Percentiles rank a stretch among this genome's conserved stretches.
Conservation (phyloP, 2,888 invertebrate genomes). For the Ashinkailepas kermadecensis region DNA sequence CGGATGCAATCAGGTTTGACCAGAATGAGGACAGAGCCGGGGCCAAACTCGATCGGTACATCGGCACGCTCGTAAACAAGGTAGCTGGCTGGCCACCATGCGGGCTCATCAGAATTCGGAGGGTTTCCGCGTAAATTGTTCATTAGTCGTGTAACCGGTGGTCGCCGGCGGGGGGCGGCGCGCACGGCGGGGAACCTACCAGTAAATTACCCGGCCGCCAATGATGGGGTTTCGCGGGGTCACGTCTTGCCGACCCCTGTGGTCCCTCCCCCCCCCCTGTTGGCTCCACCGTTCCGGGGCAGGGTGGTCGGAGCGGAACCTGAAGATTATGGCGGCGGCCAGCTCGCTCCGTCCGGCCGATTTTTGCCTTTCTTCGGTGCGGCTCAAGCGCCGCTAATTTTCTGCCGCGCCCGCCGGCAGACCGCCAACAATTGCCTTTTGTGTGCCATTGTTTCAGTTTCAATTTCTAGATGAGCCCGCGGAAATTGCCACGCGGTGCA, state of each 20-base stretch:
- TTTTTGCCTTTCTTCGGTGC: too few species aligned
- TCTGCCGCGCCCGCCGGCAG: not conserved
- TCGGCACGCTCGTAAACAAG: too few species aligned
- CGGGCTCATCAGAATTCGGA: not conserved
- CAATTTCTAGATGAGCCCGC: not conserved
- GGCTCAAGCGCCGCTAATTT: not conserved
- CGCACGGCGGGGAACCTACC: not conserved
- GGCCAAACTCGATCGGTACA: too few species aligned
- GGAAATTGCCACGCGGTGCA: not conserved
- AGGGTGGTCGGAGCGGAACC: not conserved
- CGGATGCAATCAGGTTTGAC: too few species aligned
- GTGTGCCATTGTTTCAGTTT: not conserved
- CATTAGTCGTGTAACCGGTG: slow-evolving; percentile 16
- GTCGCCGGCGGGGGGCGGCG: not conserved
- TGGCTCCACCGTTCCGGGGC: not conserved
- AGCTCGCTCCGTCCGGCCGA: not conserved
- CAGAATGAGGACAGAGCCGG: too few species aligned
- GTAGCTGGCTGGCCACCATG: too few species aligned
- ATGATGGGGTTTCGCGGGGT: slow-evolving; percentile 8
- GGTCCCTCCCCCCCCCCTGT: not conserved
- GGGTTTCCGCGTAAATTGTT: slow-evolving; percentile 10
- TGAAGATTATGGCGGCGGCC: not conserved
- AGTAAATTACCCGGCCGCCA: not conserved
- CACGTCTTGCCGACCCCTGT: not conserved
- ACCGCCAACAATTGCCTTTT: not conserved